Evolutionary conservation across 2,888 invertebrate genomes (phyloP).

Genomic region (Mystacides longicornis): DNA sequence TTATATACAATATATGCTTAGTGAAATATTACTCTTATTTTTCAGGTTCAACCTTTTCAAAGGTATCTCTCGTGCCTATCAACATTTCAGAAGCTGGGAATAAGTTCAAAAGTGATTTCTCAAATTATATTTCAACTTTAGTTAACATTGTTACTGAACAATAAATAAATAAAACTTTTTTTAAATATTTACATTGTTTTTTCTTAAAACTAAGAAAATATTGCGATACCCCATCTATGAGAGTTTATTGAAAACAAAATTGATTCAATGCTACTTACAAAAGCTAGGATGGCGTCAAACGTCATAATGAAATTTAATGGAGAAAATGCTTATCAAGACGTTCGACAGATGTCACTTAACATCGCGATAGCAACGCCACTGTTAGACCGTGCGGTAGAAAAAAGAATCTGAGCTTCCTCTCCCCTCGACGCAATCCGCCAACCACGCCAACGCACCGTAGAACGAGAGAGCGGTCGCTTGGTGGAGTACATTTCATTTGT

Average conservation of each 20-base stretch:
- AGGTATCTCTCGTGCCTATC: constrained; percentile 51
- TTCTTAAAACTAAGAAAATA: neutral
- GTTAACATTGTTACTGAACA: constrained; percentile 13
- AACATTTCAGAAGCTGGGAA: constrained; percentile 53
- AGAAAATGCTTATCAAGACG: neutral
- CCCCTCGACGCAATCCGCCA: too few species aligned
- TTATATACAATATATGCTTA: neutral
- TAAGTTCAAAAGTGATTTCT: constrained; percentile 52
- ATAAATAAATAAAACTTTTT: neutral
- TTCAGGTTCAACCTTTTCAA: constrained; percentile 53
- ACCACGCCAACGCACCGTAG: neutral
- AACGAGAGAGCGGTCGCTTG: constrained; percentile 1
- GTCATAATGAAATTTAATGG: neutral
- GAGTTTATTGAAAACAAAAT: neutral
- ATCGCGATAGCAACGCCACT: neutral
- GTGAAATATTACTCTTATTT: constrained; percentile 26
- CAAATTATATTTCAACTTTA: constrained; percentile 41
- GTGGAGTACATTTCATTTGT: constrained; percentile 8
- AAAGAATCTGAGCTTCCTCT: neutral
- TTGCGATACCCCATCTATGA: neutral
- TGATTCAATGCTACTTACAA: neutral
- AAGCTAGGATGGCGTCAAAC: neutral
- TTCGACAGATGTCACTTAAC: neutral
- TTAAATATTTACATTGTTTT: too few species aligned
- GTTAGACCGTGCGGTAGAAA: neutral